Percentiles rank a stretch among this genome's conserved stretches.
These are phyloP conservation scores for Stegastes partitus DNA, from an alignment of 2,113 vertebrate genomes.

Conservation along the genomic window DNA sequence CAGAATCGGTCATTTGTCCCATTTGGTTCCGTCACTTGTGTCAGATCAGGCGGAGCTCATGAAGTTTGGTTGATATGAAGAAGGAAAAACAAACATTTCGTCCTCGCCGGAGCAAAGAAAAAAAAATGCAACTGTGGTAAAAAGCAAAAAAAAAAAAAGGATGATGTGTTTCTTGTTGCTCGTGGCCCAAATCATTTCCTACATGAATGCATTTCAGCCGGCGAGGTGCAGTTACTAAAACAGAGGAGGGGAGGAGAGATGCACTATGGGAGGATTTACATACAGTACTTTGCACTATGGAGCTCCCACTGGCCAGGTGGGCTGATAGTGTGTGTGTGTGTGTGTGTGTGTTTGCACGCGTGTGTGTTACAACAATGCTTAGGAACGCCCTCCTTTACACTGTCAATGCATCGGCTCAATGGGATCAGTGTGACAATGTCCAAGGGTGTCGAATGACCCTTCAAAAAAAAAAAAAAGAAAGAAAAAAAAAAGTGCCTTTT, in stretches of 20 bases:
- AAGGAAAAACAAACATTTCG: conserved; percentile 41
- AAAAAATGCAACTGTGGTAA: conserved; percentile 79
- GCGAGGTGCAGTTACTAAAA: conserved; percentile 60
- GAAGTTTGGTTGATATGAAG: conserved; percentile 58
- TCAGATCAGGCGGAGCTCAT: conserved; percentile 42
- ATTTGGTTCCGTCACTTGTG: conserved; percentile 32
- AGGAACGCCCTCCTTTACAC: conserved; percentile 41
- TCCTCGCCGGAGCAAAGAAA: conserved; percentile 37
- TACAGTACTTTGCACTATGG: conserved; percentile 87
- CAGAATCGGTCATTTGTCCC: conserved; percentile 45
- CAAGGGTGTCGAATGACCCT: conserved; percentile 38
- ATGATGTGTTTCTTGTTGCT: conserved; percentile 39
- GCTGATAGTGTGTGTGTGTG: conserved; percentile 75
- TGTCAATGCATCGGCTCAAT: conserved; percentile 63
- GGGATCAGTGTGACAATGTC: conserved; percentile 58
- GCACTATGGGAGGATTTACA: conserved; percentile 83
- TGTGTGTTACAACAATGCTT: conserved; percentile 72
- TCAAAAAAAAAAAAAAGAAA: conserved; percentile 16
- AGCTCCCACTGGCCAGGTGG: conserved; percentile 74
- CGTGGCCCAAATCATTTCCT: conserved; percentile 50
- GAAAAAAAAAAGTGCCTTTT: conserved; percentile 54
- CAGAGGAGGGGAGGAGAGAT: conserved; percentile 68
- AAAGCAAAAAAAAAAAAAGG: conserved; percentile 1
- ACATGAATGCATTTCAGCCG: neutral
- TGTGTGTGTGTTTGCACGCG: conserved; percentile 29